phyloP scores from a whole-genome alignment of 2,888 invertebrate genomes.

The Smittia sp. region DNA sequence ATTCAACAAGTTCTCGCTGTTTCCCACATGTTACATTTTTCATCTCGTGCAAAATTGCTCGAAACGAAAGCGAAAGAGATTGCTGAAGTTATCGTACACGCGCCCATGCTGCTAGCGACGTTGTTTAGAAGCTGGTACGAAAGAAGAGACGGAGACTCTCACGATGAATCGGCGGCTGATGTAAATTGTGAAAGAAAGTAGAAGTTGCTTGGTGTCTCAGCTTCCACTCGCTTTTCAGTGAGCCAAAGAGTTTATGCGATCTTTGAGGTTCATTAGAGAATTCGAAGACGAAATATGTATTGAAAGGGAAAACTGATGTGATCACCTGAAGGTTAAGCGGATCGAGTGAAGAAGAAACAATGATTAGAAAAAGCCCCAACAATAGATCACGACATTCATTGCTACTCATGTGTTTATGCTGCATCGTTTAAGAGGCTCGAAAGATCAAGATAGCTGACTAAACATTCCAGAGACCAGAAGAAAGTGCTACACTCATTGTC shows the following conservation, averaged over 20 bases:
- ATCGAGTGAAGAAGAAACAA: background rate
- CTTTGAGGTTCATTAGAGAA: slow-evolving; percentile 20
- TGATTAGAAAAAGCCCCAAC: background rate
- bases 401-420: background rate
- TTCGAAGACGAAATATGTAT: background rate
- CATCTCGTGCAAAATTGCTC: background rate
- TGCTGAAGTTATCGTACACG: background rate
- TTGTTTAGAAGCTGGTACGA: background rate
- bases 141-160: background rate
- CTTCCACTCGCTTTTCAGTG: background rate
- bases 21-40: slow-evolving; percentile 33
- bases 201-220: slow-evolving; percentile 10
- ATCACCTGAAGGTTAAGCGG: background rate
- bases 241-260: background rate
- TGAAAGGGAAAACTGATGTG: background rate
- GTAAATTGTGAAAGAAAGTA: slow-evolving; percentile 15
- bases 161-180: slow-evolving; percentile 16
- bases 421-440: no score
- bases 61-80: slow-evolving; percentile 20
- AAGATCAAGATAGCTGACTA: no score
- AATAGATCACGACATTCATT: background rate
- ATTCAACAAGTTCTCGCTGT: slow-evolving; percentile 20
- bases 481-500: no score
- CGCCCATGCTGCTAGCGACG: slow-evolving; percentile 2
- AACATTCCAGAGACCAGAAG: no score